These are phyloP conservation scores for Damaliscus lunatus DNA, from an alignment of 2,113 vertebrate genomes.

Conservation along the genomic window DNA sequence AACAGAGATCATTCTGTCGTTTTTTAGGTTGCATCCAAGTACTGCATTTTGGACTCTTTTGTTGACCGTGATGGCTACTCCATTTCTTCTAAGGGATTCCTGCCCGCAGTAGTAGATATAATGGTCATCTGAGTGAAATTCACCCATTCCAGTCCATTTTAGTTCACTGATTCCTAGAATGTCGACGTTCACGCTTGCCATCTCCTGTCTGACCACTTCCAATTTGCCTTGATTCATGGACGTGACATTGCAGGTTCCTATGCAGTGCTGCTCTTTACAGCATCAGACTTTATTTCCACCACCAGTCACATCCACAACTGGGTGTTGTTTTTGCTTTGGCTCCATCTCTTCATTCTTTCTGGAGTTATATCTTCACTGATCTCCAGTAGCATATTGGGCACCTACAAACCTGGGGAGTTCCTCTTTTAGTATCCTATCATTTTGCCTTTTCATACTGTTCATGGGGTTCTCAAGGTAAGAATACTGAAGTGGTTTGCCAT, in stretches of 20 bases:
- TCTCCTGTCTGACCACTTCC: background rate
- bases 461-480: background rate
- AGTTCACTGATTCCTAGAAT: background rate
- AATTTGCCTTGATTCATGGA: background rate
- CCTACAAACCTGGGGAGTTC: rapidly evolving
- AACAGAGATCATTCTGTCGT: background rate
- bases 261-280: background rate
- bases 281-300: background rate
- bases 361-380: background rate
- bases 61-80: background rate
- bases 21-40: background rate
- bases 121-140: background rate
- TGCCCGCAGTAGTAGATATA: background rate
- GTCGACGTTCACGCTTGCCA: rapidly evolving
- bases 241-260: background rate
- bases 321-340: background rate
- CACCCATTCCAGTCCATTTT: background rate
- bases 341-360: background rate
- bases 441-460: background rate
- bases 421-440: background rate
- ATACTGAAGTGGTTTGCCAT: background rate
- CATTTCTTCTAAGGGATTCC: background rate
- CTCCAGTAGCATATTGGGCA: background rate
- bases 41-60: background rate
- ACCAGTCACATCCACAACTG: background rate